A percentile compares a stretch with the other conserved stretches of the same genome.
Conservation (phyloP, 2,113 vertebrate species). For the Piprites chloris region DNA sequence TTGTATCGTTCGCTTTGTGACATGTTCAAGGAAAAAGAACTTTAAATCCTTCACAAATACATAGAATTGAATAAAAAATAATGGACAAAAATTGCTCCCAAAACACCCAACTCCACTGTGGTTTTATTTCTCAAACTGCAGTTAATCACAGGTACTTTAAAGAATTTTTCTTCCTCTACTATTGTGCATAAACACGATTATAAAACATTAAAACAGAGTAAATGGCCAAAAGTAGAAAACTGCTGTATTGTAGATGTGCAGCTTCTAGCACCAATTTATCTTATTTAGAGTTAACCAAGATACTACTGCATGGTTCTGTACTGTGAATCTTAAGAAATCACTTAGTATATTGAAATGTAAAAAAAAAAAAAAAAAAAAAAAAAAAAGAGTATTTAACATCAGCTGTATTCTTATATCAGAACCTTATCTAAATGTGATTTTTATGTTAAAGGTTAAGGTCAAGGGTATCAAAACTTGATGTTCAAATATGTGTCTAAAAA, state of each 20-base stretch:
- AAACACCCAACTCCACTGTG: background rate
- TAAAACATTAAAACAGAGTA: background rate
- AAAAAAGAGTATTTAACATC: background rate
- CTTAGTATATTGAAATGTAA: background rate
- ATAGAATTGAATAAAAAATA: background rate
- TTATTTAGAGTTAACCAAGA: background rate
- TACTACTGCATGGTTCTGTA: background rate
- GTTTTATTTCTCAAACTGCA: background rate
- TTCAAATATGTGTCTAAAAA: background rate
- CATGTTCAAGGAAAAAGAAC: background rate
- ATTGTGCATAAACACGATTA: background rate
- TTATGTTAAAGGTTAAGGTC: background rate
- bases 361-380: background rate
- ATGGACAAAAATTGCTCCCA: background rate
- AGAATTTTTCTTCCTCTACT: background rate
- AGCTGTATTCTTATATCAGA: background rate
- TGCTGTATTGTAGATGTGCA: background rate
- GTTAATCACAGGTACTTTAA: background rate
- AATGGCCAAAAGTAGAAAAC: background rate
- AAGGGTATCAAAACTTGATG: background rate
- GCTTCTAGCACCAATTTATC: background rate
- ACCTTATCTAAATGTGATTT: background rate
- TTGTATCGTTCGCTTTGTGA: background rate
- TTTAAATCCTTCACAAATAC: background rate
- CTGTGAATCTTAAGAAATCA: background rate